A percentile compares a stretch with the other conserved stretches of the same genome.
Evolutionary conservation across 2,888 invertebrate genomes (phyloP).

Genomic region (Caradrina clavipalpis): DNA sequence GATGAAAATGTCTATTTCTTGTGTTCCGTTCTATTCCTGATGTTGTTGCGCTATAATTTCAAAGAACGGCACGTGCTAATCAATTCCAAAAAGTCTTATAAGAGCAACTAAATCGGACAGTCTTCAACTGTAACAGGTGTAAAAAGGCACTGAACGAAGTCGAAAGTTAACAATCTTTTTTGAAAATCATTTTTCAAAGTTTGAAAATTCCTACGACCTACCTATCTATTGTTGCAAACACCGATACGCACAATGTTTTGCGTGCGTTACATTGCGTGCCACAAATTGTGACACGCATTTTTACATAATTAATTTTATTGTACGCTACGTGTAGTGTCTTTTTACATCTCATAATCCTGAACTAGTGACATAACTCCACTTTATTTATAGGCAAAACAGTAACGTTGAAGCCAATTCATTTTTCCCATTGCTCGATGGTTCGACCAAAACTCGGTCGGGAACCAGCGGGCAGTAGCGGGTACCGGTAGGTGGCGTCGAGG

Average conservation of each 20-base stretch:
- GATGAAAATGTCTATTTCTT: background rate
- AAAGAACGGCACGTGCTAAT: background rate
- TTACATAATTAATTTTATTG: too few relatives aligned
- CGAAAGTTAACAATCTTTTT: too few relatives aligned
- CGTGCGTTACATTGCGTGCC: too few relatives aligned
- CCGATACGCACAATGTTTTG: too few relatives aligned
- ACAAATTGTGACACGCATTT: too few relatives aligned
- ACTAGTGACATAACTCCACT: conserved; percentile 3
- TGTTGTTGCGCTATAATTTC: background rate
- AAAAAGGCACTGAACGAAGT: too few relatives aligned
- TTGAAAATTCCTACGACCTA: too few relatives aligned
- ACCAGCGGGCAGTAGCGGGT: conserved; percentile 40
- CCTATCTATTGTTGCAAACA: too few relatives aligned
- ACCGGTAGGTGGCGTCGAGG: conserved; percentile 33
- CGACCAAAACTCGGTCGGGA: conserved; percentile 45
- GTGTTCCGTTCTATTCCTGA: background rate
- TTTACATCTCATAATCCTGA: background rate
- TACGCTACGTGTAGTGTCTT: too few relatives aligned
- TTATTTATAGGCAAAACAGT: conserved; percentile 59
- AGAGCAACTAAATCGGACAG: background rate
- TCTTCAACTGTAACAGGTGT: too few relatives aligned
- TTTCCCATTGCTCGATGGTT: conserved; percentile 52
- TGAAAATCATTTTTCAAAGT: too few relatives aligned
- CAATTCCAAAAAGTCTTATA: conserved; percentile 15
- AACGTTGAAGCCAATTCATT: conserved; percentile 47